Base-by-base conservation (phyloP, 2,888 invertebrate species). In the Galeruca laticollis region DNA sequence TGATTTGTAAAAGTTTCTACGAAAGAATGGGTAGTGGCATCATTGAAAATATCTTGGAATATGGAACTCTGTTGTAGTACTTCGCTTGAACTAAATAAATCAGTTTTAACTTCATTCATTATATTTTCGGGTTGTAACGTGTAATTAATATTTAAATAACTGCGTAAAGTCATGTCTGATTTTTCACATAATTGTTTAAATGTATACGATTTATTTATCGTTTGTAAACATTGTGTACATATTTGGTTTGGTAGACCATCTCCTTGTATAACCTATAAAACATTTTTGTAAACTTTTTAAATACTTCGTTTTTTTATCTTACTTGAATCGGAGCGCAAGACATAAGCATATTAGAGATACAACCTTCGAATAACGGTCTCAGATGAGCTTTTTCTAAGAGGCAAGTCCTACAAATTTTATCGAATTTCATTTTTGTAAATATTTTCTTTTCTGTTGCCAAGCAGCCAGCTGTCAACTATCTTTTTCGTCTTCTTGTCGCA, bases 121-220 rank as follows among this genome's bases (percentile, higher is more conserved):
- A 82, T 76, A 52, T 60, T 73, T 56, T 79, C 78, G 18, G 75
- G 63, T 62, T 77, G 74, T 52, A 81, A 69, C 20, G 78, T 64
- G 21, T 82, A 74, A 71, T 80, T 78, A 13, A 82, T 80, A 54
- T 77, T 80, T 13, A 85, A 59, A 71, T 85, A 84, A 70, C 84
- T 82, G 49, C 84, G 72, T 57, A 86, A 72, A 6, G 81, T 81
- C 4, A 79, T 74, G 72, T 86, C 85, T 0, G 85, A 85, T 72
- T 85, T 84, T 77, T 86, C 85, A 72, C 84, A 85, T 63, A 80
- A 78, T 74, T 84, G 83, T 73, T 85, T 86, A 71, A 85, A 85
- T 31, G 81, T 79, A 73, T 83, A 85, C 3, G 84, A 80, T 66
- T 82, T 78, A 75, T 82, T 86, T 9, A 84, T 78, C 74, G 79